phyloP scores from a whole-genome alignment of 2,888 invertebrate genomes.

The Cecidostiba fungosa region DNA sequence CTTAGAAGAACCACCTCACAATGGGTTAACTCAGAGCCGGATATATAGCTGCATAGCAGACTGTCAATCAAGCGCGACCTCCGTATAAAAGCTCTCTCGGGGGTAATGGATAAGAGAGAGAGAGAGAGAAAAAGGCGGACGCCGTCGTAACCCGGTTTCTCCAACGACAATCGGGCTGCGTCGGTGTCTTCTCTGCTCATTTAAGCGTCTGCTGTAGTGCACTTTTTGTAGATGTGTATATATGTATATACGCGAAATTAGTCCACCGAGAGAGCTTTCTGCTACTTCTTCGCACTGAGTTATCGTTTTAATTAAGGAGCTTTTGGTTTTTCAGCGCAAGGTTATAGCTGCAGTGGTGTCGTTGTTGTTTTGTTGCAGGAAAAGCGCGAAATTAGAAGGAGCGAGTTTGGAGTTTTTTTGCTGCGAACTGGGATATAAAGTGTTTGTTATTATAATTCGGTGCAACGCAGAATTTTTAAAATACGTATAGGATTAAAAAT shows the following conservation, averaged over 20 bases:
- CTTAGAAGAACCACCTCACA: neutral
- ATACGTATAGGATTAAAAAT: neutral
- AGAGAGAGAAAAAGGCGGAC: slow-evolving; percentile 30
- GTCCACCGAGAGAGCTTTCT: neutral
- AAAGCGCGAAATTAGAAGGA: neutral
- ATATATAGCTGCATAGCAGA: slow-evolving; percentile 7
- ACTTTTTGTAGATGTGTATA: neutral
- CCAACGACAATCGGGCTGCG: slow-evolving; percentile 17
- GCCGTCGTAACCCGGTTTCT: slow-evolving; percentile 66
- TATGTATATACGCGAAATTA: neutral
- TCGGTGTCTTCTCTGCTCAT: neutral
- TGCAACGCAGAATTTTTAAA: too few species aligned
- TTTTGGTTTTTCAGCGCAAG: slow-evolving; percentile 39
- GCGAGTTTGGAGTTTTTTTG: neutral
- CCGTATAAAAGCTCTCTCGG: slow-evolving; percentile 46
- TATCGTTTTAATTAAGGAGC: slow-evolving; percentile 7
- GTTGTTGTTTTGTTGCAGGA: neutral
- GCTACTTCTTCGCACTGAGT: neutral
- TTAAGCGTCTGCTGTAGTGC: neutral
- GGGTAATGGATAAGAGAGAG: slow-evolving; percentile 47
- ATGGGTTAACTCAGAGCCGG: slow-evolving; percentile 1
- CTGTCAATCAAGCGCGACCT: slow-evolving; percentile 54
- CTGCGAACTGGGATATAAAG: too few species aligned
- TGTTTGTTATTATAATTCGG: neutral
- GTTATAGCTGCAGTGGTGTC: neutral